A percentile compares a stretch with the other conserved stretches of the same genome.
Conservation (phyloP, 1,140 invertebrate genomes). For the Hycleus cichorii region DNA sequence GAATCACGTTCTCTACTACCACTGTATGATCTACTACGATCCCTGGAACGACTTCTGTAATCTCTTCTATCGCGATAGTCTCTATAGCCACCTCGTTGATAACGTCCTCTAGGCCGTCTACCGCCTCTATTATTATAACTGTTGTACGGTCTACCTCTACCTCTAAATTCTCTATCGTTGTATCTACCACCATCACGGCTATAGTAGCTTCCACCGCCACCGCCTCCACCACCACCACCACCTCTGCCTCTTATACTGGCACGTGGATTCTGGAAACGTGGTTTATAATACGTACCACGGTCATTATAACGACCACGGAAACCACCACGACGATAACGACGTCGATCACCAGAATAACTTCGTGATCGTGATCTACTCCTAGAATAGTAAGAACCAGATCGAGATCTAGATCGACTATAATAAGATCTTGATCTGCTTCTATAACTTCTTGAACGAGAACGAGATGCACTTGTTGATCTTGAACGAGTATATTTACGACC, state of each 20-base stretch:
- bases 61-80: constrained; percentile 56
- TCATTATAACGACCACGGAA: constrained; percentile 55
- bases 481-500: constrained; percentile 31
- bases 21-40: constrained; percentile 38
- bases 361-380: constrained; percentile 55
- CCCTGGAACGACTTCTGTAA: constrained; percentile 40
- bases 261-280: constrained; percentile 54
- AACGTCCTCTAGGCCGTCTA: constrained; percentile 33
- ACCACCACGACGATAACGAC: constrained; percentile 42
- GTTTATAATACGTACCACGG: constrained; percentile 67
- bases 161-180: constrained; percentile 44
- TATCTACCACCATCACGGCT: constrained; percentile 48
- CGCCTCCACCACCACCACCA: constrained; percentile 43
- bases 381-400: constrained; percentile 50
- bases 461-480: constrained; percentile 31
- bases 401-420: constrained; percentile 42
- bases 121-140: constrained; percentile 35
- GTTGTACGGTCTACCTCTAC: constrained; percentile 34
- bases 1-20: constrained; percentile 44
- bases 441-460: constrained; percentile 39
- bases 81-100: constrained; percentile 46
- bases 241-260: constrained; percentile 46
- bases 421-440: constrained; percentile 40
- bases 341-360: constrained; percentile 55
- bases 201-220: constrained; percentile 46